Evolutionary conservation across 2,797 vertebrate species (phyloP), one percentile per base, ranked within the genome.

Genomic region (Gobionotothen gibberifrons): DNA sequence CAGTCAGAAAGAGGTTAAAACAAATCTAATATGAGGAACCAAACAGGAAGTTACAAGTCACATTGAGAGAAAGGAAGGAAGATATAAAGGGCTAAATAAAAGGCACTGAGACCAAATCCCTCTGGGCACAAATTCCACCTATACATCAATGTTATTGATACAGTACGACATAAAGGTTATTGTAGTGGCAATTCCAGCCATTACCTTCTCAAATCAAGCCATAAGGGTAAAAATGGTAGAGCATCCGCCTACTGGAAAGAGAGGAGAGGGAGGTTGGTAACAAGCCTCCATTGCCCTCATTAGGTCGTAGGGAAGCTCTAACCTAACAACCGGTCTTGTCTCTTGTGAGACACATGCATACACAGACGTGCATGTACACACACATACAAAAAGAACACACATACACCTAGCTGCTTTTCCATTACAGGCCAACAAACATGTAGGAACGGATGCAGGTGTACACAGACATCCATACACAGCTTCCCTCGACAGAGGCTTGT

Each of bases 231-330:
- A 73, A 76, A 76, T 57, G 47, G 57, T 53, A 22, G 42, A 71
- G 51, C 49, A 75, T 66, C 39, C 13, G 2, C 58, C 62, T 19
- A 52, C 40, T 79, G 71, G 59, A 75, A 72, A 36, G n/a, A 69
- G 48, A 74, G 17, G 12, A 47, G 57, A 78, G 4, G 53, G 59
- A 79, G 68, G 66, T 17, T 76, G 68, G 74, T 86, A 89, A 90
- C 87, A 82, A 91, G 84, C 79, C 89, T 92, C 90, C 48, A 78
- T 86, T 66, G 82, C 76, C 84, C 88, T 93, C 87, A 92, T 93
- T 93, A 93, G 73, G 70, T 78, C 53, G 68, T 59, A 63, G 61
- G 76, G 69, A 85, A 75, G 83, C 82, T 81, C 75, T 59, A 76
- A 85, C 85, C 85, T 90, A 87, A 90, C 90, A 90, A 92, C 83